Conservation (phyloP, 2,113 vertebrate genomes). For the Zosterops hypoxanthus region DNA sequence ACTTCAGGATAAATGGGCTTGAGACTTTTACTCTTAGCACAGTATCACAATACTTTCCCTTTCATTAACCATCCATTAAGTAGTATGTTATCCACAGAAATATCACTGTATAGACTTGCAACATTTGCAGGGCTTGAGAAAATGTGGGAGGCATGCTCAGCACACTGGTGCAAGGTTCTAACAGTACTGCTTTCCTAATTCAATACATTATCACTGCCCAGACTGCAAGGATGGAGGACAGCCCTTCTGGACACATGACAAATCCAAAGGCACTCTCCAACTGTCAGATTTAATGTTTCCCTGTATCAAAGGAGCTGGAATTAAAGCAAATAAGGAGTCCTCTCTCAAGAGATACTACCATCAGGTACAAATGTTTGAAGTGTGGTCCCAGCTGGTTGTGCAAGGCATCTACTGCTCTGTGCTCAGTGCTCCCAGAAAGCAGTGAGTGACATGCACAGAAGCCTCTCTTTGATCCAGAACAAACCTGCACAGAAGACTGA, state of each 20-base stretch:
- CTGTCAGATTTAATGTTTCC: not conserved
- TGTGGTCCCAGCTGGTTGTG: not conserved
- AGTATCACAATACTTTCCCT: not conserved
- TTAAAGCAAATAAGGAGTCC: not conserved
- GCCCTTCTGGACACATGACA: not conserved
- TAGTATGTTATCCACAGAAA: not conserved
- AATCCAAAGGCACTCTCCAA: not conserved
- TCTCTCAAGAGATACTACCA: not conserved
- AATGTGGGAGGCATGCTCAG: not conserved
- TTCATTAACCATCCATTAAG: not conserved
- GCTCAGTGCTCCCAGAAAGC: accelerated
- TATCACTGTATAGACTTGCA: not conserved
- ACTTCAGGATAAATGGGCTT: not conserved
- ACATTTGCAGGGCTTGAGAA: not conserved
- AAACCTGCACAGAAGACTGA: not conserved
- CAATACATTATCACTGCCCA: not conserved
- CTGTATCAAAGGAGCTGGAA: not conserved
- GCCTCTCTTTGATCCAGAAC: not conserved
- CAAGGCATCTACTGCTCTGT: accelerated
- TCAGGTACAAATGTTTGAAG: not conserved
- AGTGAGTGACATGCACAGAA: not conserved
- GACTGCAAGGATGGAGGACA: not conserved
- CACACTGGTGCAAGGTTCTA: not conserved
- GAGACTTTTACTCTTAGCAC: not conserved
- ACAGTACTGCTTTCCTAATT: not conserved